Conservation (phyloP, 2,888 invertebrate genomes). For the Phortica okadai region DNA sequence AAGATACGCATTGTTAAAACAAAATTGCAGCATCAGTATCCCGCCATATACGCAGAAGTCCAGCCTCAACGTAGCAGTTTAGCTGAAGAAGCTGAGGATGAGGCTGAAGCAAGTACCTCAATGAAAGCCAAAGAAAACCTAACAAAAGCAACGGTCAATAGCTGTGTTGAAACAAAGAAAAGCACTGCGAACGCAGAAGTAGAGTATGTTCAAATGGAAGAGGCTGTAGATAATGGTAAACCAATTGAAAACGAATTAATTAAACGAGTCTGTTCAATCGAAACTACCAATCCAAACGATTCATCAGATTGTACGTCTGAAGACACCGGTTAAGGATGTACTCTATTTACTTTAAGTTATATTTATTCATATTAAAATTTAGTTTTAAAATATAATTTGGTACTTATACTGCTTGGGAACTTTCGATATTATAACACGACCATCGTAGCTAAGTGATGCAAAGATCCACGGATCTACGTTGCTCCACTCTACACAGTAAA, state of each 20-base stretch:
- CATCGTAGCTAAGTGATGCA: slow-evolving; percentile 97
- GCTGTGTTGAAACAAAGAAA: slow-evolving; percentile 48
- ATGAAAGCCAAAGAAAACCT: neutral
- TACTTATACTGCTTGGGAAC: slow-evolving; percentile 97
- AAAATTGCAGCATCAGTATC: slow-evolving; percentile 85
- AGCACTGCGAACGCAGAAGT: slow-evolving; percentile 62
- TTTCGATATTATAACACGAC: slow-evolving; percentile 92
- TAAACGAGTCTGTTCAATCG: slow-evolving; percentile 79
- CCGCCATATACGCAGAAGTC: slow-evolving; percentile 82
- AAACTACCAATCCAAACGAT: slow-evolving; percentile 81
- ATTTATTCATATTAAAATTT: slow-evolving; percentile 20
- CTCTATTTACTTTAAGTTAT: slow-evolving; percentile 37
- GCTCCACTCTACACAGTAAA: slow-evolving; percentile 98
- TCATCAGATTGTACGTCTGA: slow-evolving; percentile 82
- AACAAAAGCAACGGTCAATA: slow-evolving; percentile 47
- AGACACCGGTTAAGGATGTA: slow-evolving; percentile 76
- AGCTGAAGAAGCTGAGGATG: slow-evolving; percentile 77
- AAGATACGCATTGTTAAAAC: slow-evolving; percentile 90
- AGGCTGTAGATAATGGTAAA: slow-evolving; percentile 75
- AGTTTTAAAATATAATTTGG: slow-evolving; percentile 85
- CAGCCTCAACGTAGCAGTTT: slow-evolving; percentile 76
- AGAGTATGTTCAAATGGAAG: slow-evolving; percentile 77
- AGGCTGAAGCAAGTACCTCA: slow-evolving; percentile 71
- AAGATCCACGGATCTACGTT: slow-evolving; percentile 98
- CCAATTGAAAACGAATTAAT: slow-evolving; percentile 75